phyloP scores from a whole-genome alignment of 2,113 vertebrate species.

The Trochalopteron elliotii region DNA sequence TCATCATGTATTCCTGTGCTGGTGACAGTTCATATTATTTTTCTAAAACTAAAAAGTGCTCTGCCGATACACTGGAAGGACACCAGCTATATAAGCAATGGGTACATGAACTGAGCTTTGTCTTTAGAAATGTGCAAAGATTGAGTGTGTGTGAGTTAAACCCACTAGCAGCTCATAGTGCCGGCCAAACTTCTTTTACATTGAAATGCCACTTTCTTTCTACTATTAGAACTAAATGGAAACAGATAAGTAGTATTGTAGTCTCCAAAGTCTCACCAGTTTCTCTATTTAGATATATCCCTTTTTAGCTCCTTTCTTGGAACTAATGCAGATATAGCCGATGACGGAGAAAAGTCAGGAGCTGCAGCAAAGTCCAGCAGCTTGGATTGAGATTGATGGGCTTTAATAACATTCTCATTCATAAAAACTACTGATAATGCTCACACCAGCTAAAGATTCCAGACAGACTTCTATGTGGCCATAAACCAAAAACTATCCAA shows the following conservation, averaged over 20 bases:
- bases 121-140: neutral
- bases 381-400: neutral
- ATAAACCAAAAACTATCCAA: neutral
- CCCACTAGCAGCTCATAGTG: neutral
- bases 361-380: neutral
- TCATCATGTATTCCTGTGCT: neutral
- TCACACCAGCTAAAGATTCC: neutral
- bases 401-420: slow-evolving; percentile 25
- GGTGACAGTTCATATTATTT: neutral
- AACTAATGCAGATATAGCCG: neutral
- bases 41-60: neutral
- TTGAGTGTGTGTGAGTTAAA: neutral
- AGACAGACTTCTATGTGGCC: neutral
- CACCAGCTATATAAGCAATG: neutral
- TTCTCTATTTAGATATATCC: neutral
- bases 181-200: neutral
- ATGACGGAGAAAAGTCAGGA: neutral
- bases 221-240: neutral
- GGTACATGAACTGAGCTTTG: neutral
- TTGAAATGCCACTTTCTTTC: neutral
- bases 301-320: neutral
- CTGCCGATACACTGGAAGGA: neutral
- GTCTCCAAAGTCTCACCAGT: neutral
- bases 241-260: neutral
- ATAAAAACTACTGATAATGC: neutral